Percentiles rank a stretch among this genome's conserved stretches.
Conservation (phyloP, 2,113 vertebrate genomes). For the Tragelaphus imberbis region DNA sequence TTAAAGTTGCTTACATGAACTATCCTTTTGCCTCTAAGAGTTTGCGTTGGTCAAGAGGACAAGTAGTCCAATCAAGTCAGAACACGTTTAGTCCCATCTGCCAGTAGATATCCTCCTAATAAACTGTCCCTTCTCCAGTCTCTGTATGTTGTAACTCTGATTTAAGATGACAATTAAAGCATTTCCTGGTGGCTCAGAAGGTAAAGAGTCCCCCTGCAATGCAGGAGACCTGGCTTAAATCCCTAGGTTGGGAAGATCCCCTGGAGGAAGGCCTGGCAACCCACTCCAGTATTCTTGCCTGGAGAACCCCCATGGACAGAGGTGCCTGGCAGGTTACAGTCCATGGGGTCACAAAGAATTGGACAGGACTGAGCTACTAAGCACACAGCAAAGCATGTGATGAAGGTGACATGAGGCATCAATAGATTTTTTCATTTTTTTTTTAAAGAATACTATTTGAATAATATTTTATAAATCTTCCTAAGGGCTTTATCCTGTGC, state of each 20-base stretch:
- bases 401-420: not conserved
- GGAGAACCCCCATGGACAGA: not conserved
- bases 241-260: not conserved
- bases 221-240: not conserved
- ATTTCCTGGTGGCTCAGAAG: not conserved
- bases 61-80: not conserved
- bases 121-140: not conserved
- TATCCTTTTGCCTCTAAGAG: not conserved
- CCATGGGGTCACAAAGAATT: not conserved
- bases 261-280: not conserved
- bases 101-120: not conserved
- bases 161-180: not conserved
- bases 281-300: not conserved
- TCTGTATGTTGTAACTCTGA: not conserved
- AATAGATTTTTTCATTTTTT: not conserved
- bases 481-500: not conserved
- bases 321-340: not conserved
- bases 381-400: not conserved
- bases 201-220: not conserved
- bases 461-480: not conserved
- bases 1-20: not conserved
- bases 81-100: not conserved
- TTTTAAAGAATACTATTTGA: slow-evolving; percentile 1
- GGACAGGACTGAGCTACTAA: not conserved
- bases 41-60: not conserved